These are phyloP conservation scores for Cyclophora punctaria DNA, from an alignment of 2,888 invertebrate species.

Conservation along the genomic window DNA sequence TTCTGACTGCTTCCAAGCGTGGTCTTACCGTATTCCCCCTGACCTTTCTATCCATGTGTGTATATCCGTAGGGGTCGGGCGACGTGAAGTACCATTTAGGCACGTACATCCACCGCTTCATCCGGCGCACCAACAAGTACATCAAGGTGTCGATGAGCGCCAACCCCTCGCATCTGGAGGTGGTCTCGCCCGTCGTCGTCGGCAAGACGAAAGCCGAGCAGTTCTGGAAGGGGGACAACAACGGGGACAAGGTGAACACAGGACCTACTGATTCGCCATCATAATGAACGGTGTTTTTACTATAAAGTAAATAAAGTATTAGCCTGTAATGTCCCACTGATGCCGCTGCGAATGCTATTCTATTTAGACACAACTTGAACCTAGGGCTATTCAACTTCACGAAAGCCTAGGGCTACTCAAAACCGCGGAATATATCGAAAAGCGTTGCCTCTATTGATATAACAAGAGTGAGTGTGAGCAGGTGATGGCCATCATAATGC, in stretches of 20 bases:
- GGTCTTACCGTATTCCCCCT: background rate
- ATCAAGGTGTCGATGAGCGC: slow-evolving; percentile 91
- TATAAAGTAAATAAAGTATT: slow-evolving; percentile 7
- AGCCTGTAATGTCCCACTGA: no score
- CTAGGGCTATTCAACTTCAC: no score
- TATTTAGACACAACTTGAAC: no score
- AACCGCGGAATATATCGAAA: no score
- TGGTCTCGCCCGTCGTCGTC: slow-evolving; percentile 89
- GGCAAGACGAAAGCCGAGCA: slow-evolving; percentile 93
- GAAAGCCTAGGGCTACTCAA: no score
- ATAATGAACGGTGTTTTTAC: no score
- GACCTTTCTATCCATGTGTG: background rate
- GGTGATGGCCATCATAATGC: slow-evolving; percentile 79
- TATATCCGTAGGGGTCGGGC: slow-evolving; percentile 79
- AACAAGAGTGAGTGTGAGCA: slow-evolving; percentile 17
- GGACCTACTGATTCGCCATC: no score
- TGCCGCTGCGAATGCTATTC: no score
- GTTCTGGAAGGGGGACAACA: slow-evolving; percentile 84
- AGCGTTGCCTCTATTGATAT: no score
- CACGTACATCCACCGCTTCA: slow-evolving; percentile 85
- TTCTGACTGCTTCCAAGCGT: background rate
- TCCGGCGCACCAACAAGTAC: slow-evolving; percentile 83
- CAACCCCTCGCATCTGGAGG: slow-evolving; percentile 96
- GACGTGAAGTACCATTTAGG: slow-evolving; percentile 96
- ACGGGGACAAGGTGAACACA: slow-evolving; percentile 74